Base-by-base conservation (phyloP, 2,888 invertebrate genomes). In the Ashinkailepas kermadecensis region DNA sequence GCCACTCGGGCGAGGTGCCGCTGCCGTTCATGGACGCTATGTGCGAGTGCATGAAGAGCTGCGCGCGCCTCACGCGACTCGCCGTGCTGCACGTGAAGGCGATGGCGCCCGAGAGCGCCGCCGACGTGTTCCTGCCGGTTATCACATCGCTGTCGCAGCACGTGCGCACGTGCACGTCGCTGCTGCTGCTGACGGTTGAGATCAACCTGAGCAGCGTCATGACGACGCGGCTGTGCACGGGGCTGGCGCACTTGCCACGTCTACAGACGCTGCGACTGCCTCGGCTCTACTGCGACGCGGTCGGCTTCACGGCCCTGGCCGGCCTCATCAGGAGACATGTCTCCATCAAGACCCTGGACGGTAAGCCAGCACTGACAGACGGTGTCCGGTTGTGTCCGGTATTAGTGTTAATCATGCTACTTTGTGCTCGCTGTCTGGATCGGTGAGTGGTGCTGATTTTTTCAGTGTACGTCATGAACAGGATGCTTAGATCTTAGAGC, bases 71-170 rank as follows among this genome's bases (percentile, higher is more conserved):
- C 18, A 96, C 96, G 86, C 90, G 91, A 21, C 92, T 95, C 86
- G 91, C 92, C 83, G 94, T 94, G 83, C 94, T 96, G 18, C 99
- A 99, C 99, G 74, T 74, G 74, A 74, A 54, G 54, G 74, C 74
- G 54, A 74, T 54, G 8, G 90, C 97, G 23, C 94, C 93, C 86
- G 95, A 95, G 86, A 92, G 93, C 62, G 83, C 85, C 23, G 84
- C 84, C n/a, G 83, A 83, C 86, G 84, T 90, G 87, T 54, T 74
- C 8, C 87, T 92, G 6, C 89, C 97, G 8, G 89, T 97, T 82
- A 96, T 97, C 87, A 88, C 97, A 81, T 95, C 95, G 86, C 97
- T 98, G 0, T 94, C 96, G 0, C 97, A 97, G 88, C 93, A 95
- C 86, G 94, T 95, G 0, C 90, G 97, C 82, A 91, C 97, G 57